These are phyloP conservation scores for Spisula subtruncata DNA, from an alignment of 2,888 invertebrate genomes.

Conservation along the genomic window DNA sequence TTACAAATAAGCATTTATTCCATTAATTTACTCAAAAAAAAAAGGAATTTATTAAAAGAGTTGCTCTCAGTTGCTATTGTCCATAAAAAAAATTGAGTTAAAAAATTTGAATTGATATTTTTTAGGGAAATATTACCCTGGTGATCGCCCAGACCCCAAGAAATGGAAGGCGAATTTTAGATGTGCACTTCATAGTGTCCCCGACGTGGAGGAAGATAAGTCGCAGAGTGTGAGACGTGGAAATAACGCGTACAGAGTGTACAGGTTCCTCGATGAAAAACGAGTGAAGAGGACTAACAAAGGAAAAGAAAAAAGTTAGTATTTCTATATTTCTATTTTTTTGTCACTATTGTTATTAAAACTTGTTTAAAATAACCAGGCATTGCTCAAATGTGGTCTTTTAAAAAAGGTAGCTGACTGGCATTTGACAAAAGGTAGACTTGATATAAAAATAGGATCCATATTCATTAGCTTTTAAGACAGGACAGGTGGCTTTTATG, in stretches of 20 bases:
- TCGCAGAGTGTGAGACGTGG: slow-evolving; percentile 77
- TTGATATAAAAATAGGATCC: no score
- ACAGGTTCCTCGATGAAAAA: slow-evolving; percentile 78
- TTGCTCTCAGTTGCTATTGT: no score
- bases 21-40: no score
- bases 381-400: not conserved
- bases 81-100: no score
- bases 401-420: not conserved
- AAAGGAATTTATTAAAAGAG: no score
- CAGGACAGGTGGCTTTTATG: no score
- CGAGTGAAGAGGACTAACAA: slow-evolving; percentile 35
- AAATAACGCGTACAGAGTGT: slow-evolving; percentile 84
- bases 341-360: no score
- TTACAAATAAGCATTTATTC: no score
- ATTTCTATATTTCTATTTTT: no score
- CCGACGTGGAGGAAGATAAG: slow-evolving; percentile 82
- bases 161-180: slow-evolving; percentile 87
- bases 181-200: slow-evolving; percentile 86
- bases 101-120: not conserved
- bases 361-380: not conserved
- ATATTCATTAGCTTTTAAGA: no score
- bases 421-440: no score
- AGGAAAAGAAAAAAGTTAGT: slow-evolving; percentile 45
- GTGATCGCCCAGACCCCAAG: slow-evolving; percentile 77
- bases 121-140: slow-evolving; percentile 78